Evolutionary conservation across 2,797 vertebrate species (phyloP), one percentile per base, ranked within the genome.

Genomic region (Coregonus suidteri): DNA sequence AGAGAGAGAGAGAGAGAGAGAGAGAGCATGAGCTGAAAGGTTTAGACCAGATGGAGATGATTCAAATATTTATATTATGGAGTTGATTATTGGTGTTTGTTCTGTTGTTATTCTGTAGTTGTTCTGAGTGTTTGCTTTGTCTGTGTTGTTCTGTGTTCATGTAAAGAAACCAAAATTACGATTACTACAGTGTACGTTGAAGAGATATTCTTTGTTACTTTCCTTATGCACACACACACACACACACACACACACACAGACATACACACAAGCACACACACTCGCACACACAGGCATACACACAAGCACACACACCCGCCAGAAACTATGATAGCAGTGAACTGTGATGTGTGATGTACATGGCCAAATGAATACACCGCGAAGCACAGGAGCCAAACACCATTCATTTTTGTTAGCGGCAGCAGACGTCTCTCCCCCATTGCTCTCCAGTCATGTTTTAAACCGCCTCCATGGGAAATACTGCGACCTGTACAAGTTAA

Each of bases 401-500:
- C 41, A 30, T 62, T 59, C 31, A 54, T 71, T 71, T 71, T 76
- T 59, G 70, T 54, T 76, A 69, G 31, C 16, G 25, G 18, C 51
- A 31, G 47, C 66, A 76, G 54, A 6, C 47, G 31, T 64, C 66
- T 34, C 31, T 2, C 31, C 2, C 31, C 31, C 31, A 34, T 34
- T 34, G 31, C 31, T 34, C 31, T 34, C 31, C 31, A 34, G 31
- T 31, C 56, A 77, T 20, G 41, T 34, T 34, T 34, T 34, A 34
- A 34, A 3, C 31, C 78, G 77, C n/a, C 77, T 77, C 73, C 74
- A 69, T 35, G 75, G 78, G 80, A 82, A 87, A 78, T 74, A 75
- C 77, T 68, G 69, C 82, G 84, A 84, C 87, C 86, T 83, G 73
- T 78, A 75, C 81, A 68, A 82, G 80, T 83, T 88, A 84, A 87